These are phyloP conservation scores for Drosophila dives DNA, from an alignment of 2,888 invertebrate species.

Conservation along the genomic window DNA sequence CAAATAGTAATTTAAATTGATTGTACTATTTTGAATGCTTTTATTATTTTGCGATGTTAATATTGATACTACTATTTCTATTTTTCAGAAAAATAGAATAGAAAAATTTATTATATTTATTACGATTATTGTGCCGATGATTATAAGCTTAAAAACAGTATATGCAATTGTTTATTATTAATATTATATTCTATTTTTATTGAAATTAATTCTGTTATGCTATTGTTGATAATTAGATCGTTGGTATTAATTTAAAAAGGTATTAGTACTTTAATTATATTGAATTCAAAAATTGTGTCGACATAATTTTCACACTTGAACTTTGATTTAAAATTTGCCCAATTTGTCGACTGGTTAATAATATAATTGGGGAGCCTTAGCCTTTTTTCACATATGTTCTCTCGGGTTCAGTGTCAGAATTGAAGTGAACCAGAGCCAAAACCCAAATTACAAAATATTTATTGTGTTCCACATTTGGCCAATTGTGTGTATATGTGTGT, in stretches of 20 bases:
- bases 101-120: neutral
- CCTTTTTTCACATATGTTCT: conserved; percentile 18
- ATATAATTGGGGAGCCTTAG: conserved; percentile 2
- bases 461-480: neutral
- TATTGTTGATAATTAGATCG: too few species aligned
- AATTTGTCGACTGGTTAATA: too few species aligned
- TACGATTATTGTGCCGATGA: neutral
- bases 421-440: conserved; percentile 34
- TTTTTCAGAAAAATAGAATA: neutral
- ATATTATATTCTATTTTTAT: neutral
- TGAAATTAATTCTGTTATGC: too few species aligned
- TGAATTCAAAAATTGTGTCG: neutral
- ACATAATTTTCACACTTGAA: neutral
- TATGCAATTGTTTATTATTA: neutral
- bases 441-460: neutral
- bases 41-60: neutral
- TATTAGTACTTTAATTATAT: neutral
- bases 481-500: neutral
- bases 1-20: too few species aligned
- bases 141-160: neutral
- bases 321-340: neutral
- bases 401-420: conserved; percentile 30
- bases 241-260: too few species aligned
- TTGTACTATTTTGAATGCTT: neutral
- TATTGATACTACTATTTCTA: neutral